Conservation (phyloP, 2,888 invertebrate genomes). For the Dastarcus helophoroides region DNA sequence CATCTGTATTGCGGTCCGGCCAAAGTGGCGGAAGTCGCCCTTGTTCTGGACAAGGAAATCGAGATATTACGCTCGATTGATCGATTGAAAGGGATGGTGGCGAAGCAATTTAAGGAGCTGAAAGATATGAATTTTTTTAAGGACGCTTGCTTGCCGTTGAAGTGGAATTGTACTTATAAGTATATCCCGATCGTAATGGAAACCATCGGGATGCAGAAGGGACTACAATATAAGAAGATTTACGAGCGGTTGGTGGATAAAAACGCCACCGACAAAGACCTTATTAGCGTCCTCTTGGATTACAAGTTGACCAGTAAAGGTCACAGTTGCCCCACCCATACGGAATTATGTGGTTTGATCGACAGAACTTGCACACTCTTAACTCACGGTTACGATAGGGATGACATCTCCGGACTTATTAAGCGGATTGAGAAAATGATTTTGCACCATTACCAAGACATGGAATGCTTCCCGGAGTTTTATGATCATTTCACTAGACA, state of each 20-base stretch:
- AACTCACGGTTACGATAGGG: slow-evolving; percentile 47
- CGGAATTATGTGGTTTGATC: slow-evolving; percentile 50
- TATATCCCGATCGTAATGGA: slow-evolving; percentile 61
- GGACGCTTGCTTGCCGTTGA: slow-evolving; percentile 52
- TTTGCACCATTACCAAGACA: slow-evolving; percentile 42
- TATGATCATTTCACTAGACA: slow-evolving; percentile 1
- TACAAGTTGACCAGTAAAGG: slow-evolving; percentile 55
- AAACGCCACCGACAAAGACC: slow-evolving; percentile 48
- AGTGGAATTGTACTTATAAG: slow-evolving; percentile 42
- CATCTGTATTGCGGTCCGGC: slow-evolving; percentile 53
- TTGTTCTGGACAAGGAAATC: slow-evolving; percentile 63
- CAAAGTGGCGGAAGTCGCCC: slow-evolving; percentile 56
- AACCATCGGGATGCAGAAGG: slow-evolving; percentile 67
- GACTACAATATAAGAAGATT: slow-evolving; percentile 59
- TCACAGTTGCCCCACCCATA: slow-evolving; percentile 45
- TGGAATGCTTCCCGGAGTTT: slow-evolving; percentile 6
- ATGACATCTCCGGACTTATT: slow-evolving; percentile 52
- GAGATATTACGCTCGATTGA: slow-evolving; percentile 58
- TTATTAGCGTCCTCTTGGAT: slow-evolving; percentile 57
- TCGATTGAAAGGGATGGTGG: slow-evolving; percentile 49
- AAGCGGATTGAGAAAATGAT: slow-evolving; percentile 50
- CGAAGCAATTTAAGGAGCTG: slow-evolving; percentile 46
- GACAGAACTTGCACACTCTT: slow-evolving; percentile 62
- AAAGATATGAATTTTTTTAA: slow-evolving; percentile 53
- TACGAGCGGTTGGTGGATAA: slow-evolving; percentile 55